Evolutionary conservation across 2,797 vertebrate species (phyloP), one percentile per base, ranked within the genome.

Genomic region (Argya squamiceps): DNA sequence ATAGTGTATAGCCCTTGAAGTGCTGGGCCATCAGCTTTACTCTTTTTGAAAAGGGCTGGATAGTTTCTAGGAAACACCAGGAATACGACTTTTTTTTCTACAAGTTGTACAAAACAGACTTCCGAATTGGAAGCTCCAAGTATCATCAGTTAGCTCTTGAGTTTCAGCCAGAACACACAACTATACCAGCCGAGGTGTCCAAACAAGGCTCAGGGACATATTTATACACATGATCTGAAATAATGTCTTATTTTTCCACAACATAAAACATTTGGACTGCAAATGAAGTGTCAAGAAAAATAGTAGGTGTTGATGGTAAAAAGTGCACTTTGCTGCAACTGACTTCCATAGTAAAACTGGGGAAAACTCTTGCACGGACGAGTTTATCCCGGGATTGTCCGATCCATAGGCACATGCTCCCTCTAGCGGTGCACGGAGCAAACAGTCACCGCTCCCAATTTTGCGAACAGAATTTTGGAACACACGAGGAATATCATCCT

Each of bases 351-450:
- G 8, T 29, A 30, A 70, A 93, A 78, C 0, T 46, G 32, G 41
- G 37, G 3, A 43, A 34, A 82, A 46, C 37, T 30, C 24, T 18
- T 5, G 0, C 47, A 15, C 5, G 27, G 52, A 22, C 6, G 27
- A 17, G 26, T 88, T 74, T 32, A 44, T 30, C 3, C 13, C 11
- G 1, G 15, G 39, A 39, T 29, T 64, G 43, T 14, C 41, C 21
- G 56, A 93, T 39, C 69, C 8, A 0, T 5, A 12, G 24, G 55
- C 89, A 77, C 73, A 17, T 3, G 16, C 94, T 75, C 97, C 97
- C 96, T 95, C 97, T 96, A 56, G 96, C 56, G 97, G 93, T 32
- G 7, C 12, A 15, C 2, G 30, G 27, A 20, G 59, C 71, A 49
- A 69, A 53, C 34, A 58, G 55, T 20, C 50, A 19, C 24, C 79